These are phyloP conservation scores for Heterochromis multidens DNA, from an alignment of 2,113 vertebrate genomes.

Conservation along the genomic window DNA sequence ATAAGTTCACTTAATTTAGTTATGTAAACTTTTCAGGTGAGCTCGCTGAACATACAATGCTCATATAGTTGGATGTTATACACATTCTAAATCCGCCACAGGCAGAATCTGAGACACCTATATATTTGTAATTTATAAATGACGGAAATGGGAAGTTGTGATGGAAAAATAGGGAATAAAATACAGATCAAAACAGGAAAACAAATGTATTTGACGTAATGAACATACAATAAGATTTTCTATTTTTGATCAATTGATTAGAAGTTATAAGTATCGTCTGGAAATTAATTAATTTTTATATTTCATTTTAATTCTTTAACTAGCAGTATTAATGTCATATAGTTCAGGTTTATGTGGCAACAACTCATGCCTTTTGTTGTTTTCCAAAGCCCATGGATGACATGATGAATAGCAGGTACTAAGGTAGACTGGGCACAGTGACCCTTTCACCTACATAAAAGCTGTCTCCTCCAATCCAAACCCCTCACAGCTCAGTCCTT, in stretches of 20 bases:
- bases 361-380: neutral
- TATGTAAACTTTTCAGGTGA: too few relatives aligned
- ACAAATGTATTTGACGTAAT: neutral
- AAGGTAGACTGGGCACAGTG: neutral
- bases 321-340: neutral
- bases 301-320: neutral
- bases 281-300: neutral
- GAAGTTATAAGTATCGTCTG: neutral
- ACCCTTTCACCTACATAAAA: constrained; percentile 7
- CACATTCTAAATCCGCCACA: too few relatives aligned
- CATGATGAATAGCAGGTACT: neutral
- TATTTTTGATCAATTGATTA: neutral
- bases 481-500: neutral
- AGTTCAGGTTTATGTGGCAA: neutral
- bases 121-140: too few relatives aligned
- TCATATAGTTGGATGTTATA: too few relatives aligned
- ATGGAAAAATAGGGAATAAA: too few relatives aligned
- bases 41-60: too few relatives aligned
- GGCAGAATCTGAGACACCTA: too few relatives aligned
- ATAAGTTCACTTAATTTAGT: too few relatives aligned
- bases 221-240: neutral
- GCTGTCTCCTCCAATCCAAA: neutral
- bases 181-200: too few relatives aligned
- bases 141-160: too few relatives aligned
- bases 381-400: neutral